Conservation (phyloP, 2,888 invertebrate species). For the Coelinius sp. region DNA sequence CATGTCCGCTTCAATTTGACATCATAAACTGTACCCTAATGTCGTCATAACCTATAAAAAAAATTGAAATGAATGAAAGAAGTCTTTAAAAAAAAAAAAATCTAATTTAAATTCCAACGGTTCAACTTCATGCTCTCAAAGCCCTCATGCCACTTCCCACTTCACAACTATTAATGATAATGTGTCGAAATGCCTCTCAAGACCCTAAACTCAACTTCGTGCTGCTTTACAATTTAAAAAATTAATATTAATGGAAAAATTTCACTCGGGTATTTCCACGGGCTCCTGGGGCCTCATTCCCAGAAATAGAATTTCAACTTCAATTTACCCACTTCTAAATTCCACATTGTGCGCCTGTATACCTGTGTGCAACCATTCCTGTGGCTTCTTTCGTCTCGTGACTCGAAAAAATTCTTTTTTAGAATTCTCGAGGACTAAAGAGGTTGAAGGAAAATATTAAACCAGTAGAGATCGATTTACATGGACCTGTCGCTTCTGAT, state of each 20-base stretch:
- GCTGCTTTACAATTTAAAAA: neutral
- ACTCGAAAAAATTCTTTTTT: neutral
- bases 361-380: neutral
- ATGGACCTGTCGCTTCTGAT: neutral
- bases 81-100: neutral
- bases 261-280: neutral
- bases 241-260: neutral
- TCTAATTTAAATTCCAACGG: neutral
- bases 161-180: neutral
- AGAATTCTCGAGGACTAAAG: neutral
- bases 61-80: neutral
- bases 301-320: neutral
- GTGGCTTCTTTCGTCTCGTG: neutral
- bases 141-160: constrained; percentile 5
- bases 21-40: constrained; percentile 5
- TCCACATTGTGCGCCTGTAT: neutral
- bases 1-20: constrained; percentile 39
- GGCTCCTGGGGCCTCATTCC: neutral
- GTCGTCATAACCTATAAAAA: neutral
- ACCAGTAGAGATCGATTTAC: neutral
- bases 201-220: neutral
- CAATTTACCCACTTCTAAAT: neutral
- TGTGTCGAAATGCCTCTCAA: neutral
- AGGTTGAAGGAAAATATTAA: neutral
- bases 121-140: neutral